phyloP scores from a whole-genome alignment of 2,797 vertebrate species.

The Chaenodraco wilsoni region DNA sequence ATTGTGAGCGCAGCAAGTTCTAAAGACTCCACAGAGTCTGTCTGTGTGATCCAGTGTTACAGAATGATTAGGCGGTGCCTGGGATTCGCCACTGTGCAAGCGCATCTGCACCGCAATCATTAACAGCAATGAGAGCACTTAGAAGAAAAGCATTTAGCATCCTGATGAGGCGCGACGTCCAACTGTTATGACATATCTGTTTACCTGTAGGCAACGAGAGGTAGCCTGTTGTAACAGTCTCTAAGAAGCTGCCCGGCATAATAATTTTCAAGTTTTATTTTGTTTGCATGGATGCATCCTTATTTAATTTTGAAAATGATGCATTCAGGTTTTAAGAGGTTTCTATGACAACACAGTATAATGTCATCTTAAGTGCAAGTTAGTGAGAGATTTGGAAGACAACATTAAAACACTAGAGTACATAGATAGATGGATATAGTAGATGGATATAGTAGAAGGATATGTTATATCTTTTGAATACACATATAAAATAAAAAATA shows the following conservation, averaged over 20 bases:
- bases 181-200: conserved; percentile 47
- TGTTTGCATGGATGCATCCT: background rate
- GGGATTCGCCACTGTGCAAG: conserved; percentile 27
- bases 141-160: conserved; percentile 49
- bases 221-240: background rate
- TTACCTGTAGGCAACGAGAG: conserved; percentile 41
- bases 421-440: too few relatives aligned
- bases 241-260: background rate
- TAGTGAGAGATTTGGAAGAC: conserved; percentile 19
- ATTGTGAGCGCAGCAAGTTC: conserved; percentile 10
- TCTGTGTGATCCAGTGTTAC: conserved; percentile 30
- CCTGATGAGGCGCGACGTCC: conserved; percentile 26
- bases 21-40: conserved; percentile 16
- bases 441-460: too few relatives aligned
- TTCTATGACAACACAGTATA: conserved; percentile 26
- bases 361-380: background rate
- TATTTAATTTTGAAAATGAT: background rate
- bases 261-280: conserved; percentile 19
- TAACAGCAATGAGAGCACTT: conserved; percentile 56
- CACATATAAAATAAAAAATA: background rate
- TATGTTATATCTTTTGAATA: too few relatives aligned
- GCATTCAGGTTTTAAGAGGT: conserved; percentile 9
- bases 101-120: conserved; percentile 46
- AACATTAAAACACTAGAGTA: too few relatives aligned
- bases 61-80: conserved; percentile 52